These are phyloP conservation scores for Notodonta dromedarius DNA, from an alignment of 2,888 invertebrate species.

Conservation along the genomic window DNA sequence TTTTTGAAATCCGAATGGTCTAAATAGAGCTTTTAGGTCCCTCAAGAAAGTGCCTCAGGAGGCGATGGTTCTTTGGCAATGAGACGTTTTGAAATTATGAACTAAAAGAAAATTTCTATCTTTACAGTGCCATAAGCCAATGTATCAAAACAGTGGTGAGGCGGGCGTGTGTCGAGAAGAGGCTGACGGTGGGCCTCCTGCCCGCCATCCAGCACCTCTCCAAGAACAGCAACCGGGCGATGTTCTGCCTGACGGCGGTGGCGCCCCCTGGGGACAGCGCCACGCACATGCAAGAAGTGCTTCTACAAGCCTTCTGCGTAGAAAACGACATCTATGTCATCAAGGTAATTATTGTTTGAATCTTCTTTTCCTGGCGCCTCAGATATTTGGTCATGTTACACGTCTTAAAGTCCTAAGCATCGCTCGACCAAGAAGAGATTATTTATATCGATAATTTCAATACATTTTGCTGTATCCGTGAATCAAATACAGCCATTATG, in stretches of 20 bases:
- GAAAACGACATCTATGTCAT: constrained; percentile 91
- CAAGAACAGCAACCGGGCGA: constrained; percentile 84
- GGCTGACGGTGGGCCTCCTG: constrained; percentile 86
- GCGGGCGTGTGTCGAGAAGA: constrained; percentile 81
- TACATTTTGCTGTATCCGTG: too few relatives aligned
- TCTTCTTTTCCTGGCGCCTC: not conserved
- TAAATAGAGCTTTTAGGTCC: too few relatives aligned
- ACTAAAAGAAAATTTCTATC: not conserved
- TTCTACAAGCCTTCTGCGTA: constrained; percentile 90
- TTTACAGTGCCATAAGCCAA: constrained; percentile 74
- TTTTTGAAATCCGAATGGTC: too few relatives aligned
- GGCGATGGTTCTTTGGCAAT: too few relatives aligned
- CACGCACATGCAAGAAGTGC: constrained; percentile 91
- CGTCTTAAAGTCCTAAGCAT: too few relatives aligned
- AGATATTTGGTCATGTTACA: too few relatives aligned
- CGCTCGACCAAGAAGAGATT: too few relatives aligned
- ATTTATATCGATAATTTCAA: too few relatives aligned
- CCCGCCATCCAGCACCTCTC: constrained; percentile 86
- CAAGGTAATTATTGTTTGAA: constrained; percentile 80
- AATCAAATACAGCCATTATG: too few relatives aligned
- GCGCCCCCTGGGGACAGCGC: constrained; percentile 89
- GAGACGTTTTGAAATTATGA: not conserved
- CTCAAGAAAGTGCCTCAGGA: too few relatives aligned
- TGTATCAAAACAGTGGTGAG: constrained; percentile 82
- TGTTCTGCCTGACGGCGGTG: constrained; percentile 88